Evolutionary conservation across 2,797 vertebrate species (phyloP), one percentile per base, ranked within the genome.

Genomic region (Labroides dimidiatus): DNA sequence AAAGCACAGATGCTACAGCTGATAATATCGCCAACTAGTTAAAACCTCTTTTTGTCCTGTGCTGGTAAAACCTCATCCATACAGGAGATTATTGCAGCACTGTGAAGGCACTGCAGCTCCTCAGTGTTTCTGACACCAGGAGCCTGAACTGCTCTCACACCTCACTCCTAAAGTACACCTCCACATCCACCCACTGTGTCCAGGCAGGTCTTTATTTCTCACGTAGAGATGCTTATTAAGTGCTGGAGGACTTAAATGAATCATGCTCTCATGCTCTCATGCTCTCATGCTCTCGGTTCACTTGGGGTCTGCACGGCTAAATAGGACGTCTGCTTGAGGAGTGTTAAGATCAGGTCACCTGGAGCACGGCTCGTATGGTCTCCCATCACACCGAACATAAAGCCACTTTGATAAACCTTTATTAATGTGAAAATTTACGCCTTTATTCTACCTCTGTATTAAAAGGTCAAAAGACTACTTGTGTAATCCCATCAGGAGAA

Each of bases 1-100:
- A 55, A 80, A 75, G 44, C 55, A 72, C 76, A 84, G 82, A 89
- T 88, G 87, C 84, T 81, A 72, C 75, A 57, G 63, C 63, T 58
- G 59, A 73, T 82, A 84, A 82, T 62, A 84, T 69, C 51, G 72
- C 14, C 41, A 71, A 81, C 80, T 81, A 87, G 60, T 85, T 87
- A 30, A 71, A 77, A 73, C 62, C 20, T 60, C 30, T 33, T 33
- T 66, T 65, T 72, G 54, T 64, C 21, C 55, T 33, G 21, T 54
- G 10, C 49, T 0, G 33, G 27, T 7, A 43, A 20, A 64, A 14
- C 4, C 10, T 41, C 0, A n/a, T 27, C 33, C 10, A 43, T 21
- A 42, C 1, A 1, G 45, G 43, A 19, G 33, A 60, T 17, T 27
- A 51, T 57, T 13, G 43, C 13, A 30, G 57, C 17, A 49, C 55